Evolutionary conservation across 2,888 invertebrate species (phyloP), one percentile per base, ranked within the genome.

Genomic region (Blomia tropicalis): DNA sequence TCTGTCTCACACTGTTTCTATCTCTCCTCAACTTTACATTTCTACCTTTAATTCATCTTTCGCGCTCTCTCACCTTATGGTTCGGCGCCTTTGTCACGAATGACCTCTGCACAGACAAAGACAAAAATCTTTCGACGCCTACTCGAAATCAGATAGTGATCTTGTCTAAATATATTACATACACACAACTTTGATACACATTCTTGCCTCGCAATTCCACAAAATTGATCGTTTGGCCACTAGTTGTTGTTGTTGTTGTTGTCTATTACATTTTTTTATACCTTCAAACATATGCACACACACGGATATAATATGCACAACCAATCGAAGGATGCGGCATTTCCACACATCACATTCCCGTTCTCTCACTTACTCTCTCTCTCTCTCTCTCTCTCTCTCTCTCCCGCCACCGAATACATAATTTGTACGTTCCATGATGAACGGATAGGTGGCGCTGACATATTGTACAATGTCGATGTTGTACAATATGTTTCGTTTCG

Each of bases 81-180:
- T 19, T 22, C n/a, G 7, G 11, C 22, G 22, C 23, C 51, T 47
- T 47, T 47, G 51, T 47, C 51, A 47, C 51, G 51, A 47, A 47
- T 47, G 51, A 47, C 51, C 51, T 47, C 51, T 47, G 51, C 51
- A 47, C 51, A n/a, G 51, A 47, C 51, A 47, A 47, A 47, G 51
- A 47, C 51, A 47, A 47, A n/a, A 47, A 47, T 47, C 51, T 47
- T n/a, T 47, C 51, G 22, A 47, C 51, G 51, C 51, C 51, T 47
- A 47, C 51, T 47, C 51, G 51, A 7, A n/a, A 47, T 47, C 51
- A 47, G 51, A 47, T 47, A 47, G 51, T 19, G 51, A 47, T 47
- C 51, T 47, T 47, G 51, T 47, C 51, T 47, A 47, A 47, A 47
- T 47, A 47, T 47, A 47, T 47, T 47, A n/a, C 51, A 22, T 27